These are phyloP conservation scores for Ameiurus melas DNA, from an alignment of 2,113 vertebrate genomes.

Conservation along the genomic window DNA sequence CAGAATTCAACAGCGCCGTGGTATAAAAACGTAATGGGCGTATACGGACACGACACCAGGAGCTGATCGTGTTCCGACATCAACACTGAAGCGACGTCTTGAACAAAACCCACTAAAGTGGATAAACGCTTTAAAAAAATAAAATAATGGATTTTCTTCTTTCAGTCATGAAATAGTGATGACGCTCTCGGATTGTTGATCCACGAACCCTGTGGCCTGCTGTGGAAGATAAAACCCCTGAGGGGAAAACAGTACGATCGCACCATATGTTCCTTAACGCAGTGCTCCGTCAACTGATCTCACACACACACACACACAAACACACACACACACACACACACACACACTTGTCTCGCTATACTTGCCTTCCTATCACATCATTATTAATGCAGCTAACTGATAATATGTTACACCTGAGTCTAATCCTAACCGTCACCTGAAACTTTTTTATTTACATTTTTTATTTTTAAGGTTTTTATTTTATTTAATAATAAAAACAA, in stretches of 20 bases:
- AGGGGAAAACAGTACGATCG: constrained; percentile 20
- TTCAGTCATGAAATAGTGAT: constrained; percentile 46
- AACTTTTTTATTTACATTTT: not conserved
- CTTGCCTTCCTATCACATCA: not conserved
- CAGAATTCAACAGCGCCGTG: not conserved
- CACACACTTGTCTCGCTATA: too few species aligned
- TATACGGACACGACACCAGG: not conserved
- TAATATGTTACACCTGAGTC: not conserved
- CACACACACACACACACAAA: not conserved
- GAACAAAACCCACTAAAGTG: not conserved
- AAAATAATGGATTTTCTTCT: not conserved
- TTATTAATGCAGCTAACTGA: not conserved
- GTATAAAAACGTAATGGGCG: not conserved
- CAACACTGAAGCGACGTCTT: not conserved
- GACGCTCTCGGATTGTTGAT: constrained; percentile 44
- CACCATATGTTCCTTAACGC: constrained; percentile 41
- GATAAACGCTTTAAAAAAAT: not conserved
- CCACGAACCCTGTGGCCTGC: constrained; percentile 42
- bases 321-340: not conserved
- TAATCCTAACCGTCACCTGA: not conserved
- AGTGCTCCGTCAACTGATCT: constrained; percentile 3
- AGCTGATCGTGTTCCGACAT: not conserved
- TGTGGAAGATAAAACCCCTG: constrained; percentile 28
- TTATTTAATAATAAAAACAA: not conserved
- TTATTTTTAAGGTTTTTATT: not conserved